Percentiles rank a stretch among this genome's conserved stretches.
Evolutionary conservation across 2,113 vertebrate species (phyloP).

Genomic region (Rhea americana): DNA sequence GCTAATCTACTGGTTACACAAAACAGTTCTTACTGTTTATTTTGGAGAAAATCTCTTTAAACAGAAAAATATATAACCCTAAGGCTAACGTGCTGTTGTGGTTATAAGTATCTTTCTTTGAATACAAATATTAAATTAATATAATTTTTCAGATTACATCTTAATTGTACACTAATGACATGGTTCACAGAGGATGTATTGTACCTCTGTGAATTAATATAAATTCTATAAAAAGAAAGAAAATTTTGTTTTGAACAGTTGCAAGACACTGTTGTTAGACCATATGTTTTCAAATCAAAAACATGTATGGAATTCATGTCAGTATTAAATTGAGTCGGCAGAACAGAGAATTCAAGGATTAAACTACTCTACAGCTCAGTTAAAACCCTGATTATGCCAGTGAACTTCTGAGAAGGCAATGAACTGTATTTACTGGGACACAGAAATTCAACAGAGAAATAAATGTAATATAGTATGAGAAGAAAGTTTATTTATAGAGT

Average conservation of each 20-base stretch:
- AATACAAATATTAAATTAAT: conserved; percentile 28
- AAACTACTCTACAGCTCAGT: not conserved
- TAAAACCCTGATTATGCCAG: not conserved
- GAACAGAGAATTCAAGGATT: conserved; percentile 23
- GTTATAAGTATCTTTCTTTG: not conserved
- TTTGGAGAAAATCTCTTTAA: conserved; percentile 3
- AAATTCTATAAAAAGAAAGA: conserved; percentile 11
- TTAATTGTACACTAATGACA: conserved; percentile 39
- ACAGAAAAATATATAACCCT: not conserved
- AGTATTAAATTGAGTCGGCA: not conserved
- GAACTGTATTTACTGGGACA: not conserved
- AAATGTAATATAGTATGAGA: not conserved
- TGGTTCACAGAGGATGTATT: conserved; percentile 24
- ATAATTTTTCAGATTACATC: conserved; percentile 32
- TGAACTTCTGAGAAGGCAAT: conserved; percentile 27
- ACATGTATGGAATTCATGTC: conserved; percentile 47
- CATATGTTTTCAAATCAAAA: conserved; percentile 46
- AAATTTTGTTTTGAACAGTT: conserved; percentile 12
- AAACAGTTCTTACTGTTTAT: not conserved
- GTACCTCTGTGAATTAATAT: conserved; percentile 18
- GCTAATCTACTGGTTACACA: not conserved
- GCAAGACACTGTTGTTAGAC: conserved; percentile 3
- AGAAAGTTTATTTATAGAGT: conserved; percentile 7
- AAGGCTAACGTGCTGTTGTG: not conserved
- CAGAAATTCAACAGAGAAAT: conserved; percentile 18